phyloP scores from a whole-genome alignment of 2,888 invertebrate genomes.

The Dryadula phaetusa region DNA sequence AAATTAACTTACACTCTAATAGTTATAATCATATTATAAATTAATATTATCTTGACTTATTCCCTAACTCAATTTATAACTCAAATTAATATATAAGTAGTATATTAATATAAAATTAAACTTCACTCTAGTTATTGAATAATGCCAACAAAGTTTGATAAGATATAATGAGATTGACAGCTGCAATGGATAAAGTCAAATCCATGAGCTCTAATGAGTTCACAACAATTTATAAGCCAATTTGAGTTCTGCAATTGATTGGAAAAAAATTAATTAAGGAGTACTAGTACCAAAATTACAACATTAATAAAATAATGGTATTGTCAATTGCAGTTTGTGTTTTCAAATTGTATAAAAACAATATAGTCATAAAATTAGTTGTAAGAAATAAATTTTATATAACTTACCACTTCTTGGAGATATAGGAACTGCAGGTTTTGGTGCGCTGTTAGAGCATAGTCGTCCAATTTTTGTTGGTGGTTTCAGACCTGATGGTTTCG shows the following conservation, averaged over 20 bases:
- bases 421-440: conserved; percentile 87
- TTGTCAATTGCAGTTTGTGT: conserved; percentile 76
- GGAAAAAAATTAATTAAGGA: conserved; percentile 31
- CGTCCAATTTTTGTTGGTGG: conserved; percentile 88
- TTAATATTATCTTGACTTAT: conserved; percentile 32
- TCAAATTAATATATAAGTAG: neutral
- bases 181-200: conserved; percentile 52
- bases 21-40: no score
- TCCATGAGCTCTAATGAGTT: conserved; percentile 47
- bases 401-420: conserved; percentile 82
- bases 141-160: conserved; percentile 48
- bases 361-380: neutral
- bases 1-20: no score
- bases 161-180: conserved; percentile 52
- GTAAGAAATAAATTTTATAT: conserved; percentile 20
- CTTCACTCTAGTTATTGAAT: conserved; percentile 30
- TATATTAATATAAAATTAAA: conserved; percentile 27
- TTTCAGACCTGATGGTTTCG: conserved; percentile 86
- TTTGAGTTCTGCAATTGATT: conserved; percentile 37
- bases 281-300: conserved; percentile 24
- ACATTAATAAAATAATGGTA: conserved; percentile 22
- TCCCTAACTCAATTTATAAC: neutral
- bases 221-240: conserved; percentile 43
- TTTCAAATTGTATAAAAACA: conserved; percentile 4
- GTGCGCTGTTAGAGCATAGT: conserved; percentile 85